Evolutionary conservation across 2,797 vertebrate species (phyloP).

Genomic region (Sparus aurata): DNA sequence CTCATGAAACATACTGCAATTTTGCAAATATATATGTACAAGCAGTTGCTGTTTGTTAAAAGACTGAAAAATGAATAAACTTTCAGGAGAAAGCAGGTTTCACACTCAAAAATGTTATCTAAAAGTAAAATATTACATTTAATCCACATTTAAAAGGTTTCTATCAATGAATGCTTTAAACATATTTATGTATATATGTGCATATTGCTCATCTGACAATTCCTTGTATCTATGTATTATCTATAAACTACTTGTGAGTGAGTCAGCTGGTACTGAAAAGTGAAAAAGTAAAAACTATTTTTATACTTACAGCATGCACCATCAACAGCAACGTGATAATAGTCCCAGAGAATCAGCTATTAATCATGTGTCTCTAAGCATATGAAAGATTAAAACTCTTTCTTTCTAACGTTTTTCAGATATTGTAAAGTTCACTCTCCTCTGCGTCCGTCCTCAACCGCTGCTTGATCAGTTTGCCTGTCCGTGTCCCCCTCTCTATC

Average conservation of each 20-base stretch:
- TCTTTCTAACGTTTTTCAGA: slow-evolving; percentile 29
- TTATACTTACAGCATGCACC: slow-evolving; percentile 73
- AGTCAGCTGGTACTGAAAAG: not conserved
- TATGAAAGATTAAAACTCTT: slow-evolving; percentile 29
- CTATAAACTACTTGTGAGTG: not conserved
- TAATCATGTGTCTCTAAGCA: slow-evolving; percentile 15
- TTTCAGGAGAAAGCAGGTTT: slow-evolving; percentile 1
- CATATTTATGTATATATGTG: too few relatives aligned
- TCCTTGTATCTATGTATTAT: not conserved
- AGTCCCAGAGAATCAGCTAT: slow-evolving; percentile 51
- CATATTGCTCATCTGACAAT: not conserved
- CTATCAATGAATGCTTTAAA: not conserved
- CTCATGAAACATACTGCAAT: not conserved
- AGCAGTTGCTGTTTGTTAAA: not conserved
- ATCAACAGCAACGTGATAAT: slow-evolving; percentile 29
- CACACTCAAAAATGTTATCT: not conserved
- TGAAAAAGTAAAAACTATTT: slow-evolving; percentile 38
- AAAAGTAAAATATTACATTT: not conserved
- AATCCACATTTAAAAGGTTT: not conserved
- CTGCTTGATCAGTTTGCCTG: slow-evolving; percentile 73
- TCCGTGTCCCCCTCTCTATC: slow-evolving; percentile 72
- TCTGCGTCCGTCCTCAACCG: slow-evolving; percentile 66
- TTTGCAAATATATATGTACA: not conserved
- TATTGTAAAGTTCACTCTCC: slow-evolving; percentile 35
- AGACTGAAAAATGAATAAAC: not conserved